These are phyloP conservation scores for Ctenodactylus gundi DNA, from an alignment of 2,113 vertebrate species.

Conservation along the genomic window DNA sequence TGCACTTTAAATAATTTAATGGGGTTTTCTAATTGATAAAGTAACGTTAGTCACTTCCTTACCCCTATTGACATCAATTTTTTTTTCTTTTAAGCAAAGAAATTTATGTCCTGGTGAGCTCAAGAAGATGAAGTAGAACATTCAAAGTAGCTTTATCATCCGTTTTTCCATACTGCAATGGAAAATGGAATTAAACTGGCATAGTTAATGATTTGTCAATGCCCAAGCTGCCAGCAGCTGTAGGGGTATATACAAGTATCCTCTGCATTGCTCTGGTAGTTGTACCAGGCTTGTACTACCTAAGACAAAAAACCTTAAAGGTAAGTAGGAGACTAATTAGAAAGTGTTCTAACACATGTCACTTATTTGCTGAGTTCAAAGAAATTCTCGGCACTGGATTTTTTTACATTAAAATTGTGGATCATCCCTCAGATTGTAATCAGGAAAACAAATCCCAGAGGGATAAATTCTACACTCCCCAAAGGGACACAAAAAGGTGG, in stretches of 20 bases:
- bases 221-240: background rate
- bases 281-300: background rate
- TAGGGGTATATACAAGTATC: background rate
- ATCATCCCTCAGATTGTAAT: conserved; percentile 34
- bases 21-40: conserved; percentile 44
- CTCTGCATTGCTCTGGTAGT: background rate
- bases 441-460: conserved; percentile 23
- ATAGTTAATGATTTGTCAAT: background rate
- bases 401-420: background rate
- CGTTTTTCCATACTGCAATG: background rate
- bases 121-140: conserved; percentile 46
- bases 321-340: background rate
- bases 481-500: conserved; percentile 13
- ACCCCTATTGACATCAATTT: background rate
- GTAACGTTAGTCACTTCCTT: conserved; percentile 37
- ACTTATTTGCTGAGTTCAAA: background rate
- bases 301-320: conserved; percentile 19
- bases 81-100: background rate
- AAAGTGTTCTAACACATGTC: background rate
- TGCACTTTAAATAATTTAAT: conserved; percentile 51
- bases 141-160: background rate
- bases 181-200: conserved; percentile 17
- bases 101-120: background rate
- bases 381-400: background rate
- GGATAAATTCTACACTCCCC: conserved; percentile 46